Evolutionary conservation across 2,888 invertebrate species (phyloP), one percentile per base, ranked within the genome.

Genomic region (Amblyteles armatorius): DNA sequence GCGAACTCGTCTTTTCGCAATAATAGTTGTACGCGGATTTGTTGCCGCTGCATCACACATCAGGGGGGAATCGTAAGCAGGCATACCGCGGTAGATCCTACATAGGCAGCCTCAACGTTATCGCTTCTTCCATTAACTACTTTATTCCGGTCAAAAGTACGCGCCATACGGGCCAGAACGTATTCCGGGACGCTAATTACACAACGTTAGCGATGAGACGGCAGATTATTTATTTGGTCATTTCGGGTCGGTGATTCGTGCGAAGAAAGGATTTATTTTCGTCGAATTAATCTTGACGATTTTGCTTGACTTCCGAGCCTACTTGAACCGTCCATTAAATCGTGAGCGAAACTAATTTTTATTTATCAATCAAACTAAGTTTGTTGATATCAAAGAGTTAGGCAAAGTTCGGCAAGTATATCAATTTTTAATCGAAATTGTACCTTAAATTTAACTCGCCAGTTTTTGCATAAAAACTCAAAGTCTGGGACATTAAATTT

Each of bases 1-100:
- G 71, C 71, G 71, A 71, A 63, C 71, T 69, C 48, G 69, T 60
- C 57, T 69, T 68, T 78, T 69, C 78, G 78, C 68, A 69, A 60
- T 78, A 69, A 69, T 69, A 19, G 29, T 57, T 50, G 50, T 67
- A 76, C 65, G 50, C 44, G 67, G 60, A 60, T 40, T 74, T 65
- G 60, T 60, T 26, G 16, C 60, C 57, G 22, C 52, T 71, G 33
- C 36, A 48, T 48, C 29, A 29, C 29, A 40, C 26, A 29, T 48
- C 44, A 60, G 40, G 40, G 40, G 7, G 55, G 55, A 26, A 60
- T 60, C 26, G 60, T 63, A 7, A n/a, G 63, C 22, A 29, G 4
- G 13, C 29, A 7, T 63, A 29, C 63, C 63, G 63, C 63, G 63
- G 16, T 19, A 19, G 48, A 33, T 63, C 22, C 29, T 22, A 48